Base-by-base conservation (phyloP, 2,888 invertebrate species). In the Halictus quadricinctus region DNA sequence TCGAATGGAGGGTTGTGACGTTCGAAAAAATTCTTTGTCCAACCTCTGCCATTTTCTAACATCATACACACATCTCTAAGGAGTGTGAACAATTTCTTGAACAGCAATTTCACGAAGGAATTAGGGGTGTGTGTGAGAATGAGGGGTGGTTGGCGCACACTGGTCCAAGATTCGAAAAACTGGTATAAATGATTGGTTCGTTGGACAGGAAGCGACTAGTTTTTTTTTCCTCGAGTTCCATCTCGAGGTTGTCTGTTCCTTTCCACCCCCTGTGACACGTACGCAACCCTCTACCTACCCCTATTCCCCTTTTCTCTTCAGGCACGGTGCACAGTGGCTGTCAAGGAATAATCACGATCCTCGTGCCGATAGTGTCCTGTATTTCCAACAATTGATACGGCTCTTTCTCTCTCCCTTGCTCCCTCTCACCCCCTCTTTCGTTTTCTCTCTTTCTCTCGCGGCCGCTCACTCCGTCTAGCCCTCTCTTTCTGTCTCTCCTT, bases 261-360 rank as follows among this genome's bases (percentile, higher is more conserved):
- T 76, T 76, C 69, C 36, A 21, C 69, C 72, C 25, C 54, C 72
- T 64, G 13, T 76, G 72, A 76, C 83, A 76, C 76, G 75, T 76
- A 83, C 72, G 64, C 83, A 76, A 46, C 60, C 46, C 48, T 48
- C 46, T 64, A 15, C 46, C 48, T 64, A 46, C 46, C 43, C 36
- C 43, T 29, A n/a, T 58, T 46, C 41, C 41, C 86, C 64, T 46
- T 66, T 76, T 73, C 48, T 46, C 75, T 66, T 50, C 74, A 36
- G 69, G 13, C 60, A 13, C 64, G 73, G 72, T 70, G 72, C 81
- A 89, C 89, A 90, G 87, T 88, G 88, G 85, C 90, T 90, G 90
- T 90, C 90, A 90, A 82, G 88, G 89, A 90, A 90, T 90, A 90
- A 90, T 90, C 90, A 90, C 88, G 90, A 90, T 90, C 80, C 85